Evolutionary conservation across 2,113 vertebrate species (phyloP).

Genomic region (Rynchops niger): DNA sequence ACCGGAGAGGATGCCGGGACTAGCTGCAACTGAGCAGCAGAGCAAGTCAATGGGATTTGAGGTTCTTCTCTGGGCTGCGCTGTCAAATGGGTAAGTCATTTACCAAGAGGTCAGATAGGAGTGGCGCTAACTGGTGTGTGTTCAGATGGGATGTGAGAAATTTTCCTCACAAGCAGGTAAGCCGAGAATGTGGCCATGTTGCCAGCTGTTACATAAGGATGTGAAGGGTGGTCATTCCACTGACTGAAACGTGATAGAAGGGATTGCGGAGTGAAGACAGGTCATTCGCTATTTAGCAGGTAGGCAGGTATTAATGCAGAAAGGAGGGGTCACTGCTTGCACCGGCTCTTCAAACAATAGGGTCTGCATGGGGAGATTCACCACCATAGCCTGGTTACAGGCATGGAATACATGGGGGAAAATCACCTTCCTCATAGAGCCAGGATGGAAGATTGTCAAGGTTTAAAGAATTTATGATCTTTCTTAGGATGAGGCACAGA

Average conservation of each 20-base stretch:
- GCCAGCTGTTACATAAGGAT: neutral
- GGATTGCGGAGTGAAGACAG: neutral
- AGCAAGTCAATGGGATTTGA: neutral
- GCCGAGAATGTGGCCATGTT: neutral
- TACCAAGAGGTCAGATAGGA: neutral
- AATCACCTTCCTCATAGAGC: neutral
- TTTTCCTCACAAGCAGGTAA: neutral
- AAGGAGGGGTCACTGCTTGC: neutral
- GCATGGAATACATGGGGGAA: neutral
- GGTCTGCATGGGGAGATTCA: neutral
- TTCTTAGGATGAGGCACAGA: neutral
- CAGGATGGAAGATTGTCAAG: neutral
- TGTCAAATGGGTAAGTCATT: neutral
- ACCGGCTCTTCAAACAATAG: neutral
- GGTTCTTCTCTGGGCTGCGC: neutral
- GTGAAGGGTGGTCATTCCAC: neutral
- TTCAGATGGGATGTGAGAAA: neutral
- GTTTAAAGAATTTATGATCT: neutral
- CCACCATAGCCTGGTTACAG: neutral
- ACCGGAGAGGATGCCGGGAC: neutral
- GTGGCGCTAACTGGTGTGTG: neutral
- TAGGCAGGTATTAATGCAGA: neutral
- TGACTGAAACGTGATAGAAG: neutral
- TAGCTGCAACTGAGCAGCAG: neutral
- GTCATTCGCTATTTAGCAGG: neutral